Evolutionary conservation across 2,888 invertebrate genomes (phyloP).

Genomic region (Galerucella pusilla): DNA sequence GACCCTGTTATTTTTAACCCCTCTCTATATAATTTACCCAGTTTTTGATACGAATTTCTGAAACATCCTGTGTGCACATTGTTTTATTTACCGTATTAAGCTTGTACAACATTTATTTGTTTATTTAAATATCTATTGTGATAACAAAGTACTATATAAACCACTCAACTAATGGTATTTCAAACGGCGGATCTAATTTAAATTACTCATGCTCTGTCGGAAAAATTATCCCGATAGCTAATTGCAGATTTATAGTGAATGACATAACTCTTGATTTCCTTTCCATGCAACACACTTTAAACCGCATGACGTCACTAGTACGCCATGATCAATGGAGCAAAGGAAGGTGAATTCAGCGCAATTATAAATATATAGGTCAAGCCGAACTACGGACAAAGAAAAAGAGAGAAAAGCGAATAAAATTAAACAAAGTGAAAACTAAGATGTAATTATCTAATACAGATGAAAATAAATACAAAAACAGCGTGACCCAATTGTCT

Average conservation of each 20-base stretch:
- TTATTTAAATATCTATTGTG: background rate
- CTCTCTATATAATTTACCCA: too few species aligned
- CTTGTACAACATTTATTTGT: background rate
- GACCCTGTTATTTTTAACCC: too few species aligned
- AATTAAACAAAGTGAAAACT: background rate
- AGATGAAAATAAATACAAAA: constrained; percentile 3
- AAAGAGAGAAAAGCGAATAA: constrained; percentile 12
- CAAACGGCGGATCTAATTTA: background rate
- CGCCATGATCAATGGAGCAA: constrained; percentile 40
- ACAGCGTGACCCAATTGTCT: constrained; percentile 1
- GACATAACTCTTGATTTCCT: constrained; percentile 35
- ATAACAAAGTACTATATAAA: background rate
- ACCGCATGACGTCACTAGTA: constrained; percentile 33
- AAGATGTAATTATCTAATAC: background rate
- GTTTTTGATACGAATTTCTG: too few species aligned
- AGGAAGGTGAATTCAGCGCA: constrained; percentile 31
- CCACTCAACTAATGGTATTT: background rate
- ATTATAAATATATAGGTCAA: constrained; percentile 32
- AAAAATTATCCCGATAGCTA: background rate
- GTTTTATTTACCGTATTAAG: background rate
- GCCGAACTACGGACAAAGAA: constrained; percentile 18
- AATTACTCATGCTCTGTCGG: background rate
- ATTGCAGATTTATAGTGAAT: background rate
- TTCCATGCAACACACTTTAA: constrained; percentile 24
- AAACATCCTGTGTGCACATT: background rate